A percentile compares a stretch with the other conserved stretches of the same genome.
These are phyloP conservation scores for Stenchaetothrips biformis DNA, from an alignment of 2,888 invertebrate genomes.

Conservation along the genomic window DNA sequence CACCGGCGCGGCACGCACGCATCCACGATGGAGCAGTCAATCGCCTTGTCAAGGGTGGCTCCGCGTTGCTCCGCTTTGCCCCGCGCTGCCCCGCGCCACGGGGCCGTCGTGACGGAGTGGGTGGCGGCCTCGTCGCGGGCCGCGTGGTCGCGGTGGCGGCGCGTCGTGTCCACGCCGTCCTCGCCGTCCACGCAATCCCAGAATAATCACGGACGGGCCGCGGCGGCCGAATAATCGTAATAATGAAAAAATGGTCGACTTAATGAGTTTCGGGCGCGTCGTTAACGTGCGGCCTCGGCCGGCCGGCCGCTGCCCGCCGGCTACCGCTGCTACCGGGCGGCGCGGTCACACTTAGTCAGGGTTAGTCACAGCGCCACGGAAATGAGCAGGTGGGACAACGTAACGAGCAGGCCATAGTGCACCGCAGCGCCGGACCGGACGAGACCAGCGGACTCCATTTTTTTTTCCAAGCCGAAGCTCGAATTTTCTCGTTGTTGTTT, in stretches of 20 bases:
- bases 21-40: no score
- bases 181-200: conserved; percentile 22
- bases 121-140: not conserved
- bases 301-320: not conserved
- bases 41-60: not conserved
- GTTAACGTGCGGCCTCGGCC: not conserved
- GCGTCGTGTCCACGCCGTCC: not conserved
- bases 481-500: not conserved
- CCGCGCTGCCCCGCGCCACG: not conserved
- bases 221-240: conserved; percentile 10
- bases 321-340: not conserved
- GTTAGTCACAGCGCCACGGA: conserved; percentile 1
- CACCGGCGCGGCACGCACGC: no score
- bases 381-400: not conserved
- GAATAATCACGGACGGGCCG: conserved; percentile 16
- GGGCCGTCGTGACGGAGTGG: not conserved
- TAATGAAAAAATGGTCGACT: conserved; percentile 17
- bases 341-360: conserved; percentile 1
- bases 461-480: not conserved
- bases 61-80: no score
- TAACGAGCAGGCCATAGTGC: not conserved
- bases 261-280: conserved; percentile 11
- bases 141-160: not conserved
- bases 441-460: not conserved
- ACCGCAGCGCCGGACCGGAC: not conserved